Conservation (phyloP, 2,113 vertebrate genomes). For the Myrmecobius fasciatus region DNA sequence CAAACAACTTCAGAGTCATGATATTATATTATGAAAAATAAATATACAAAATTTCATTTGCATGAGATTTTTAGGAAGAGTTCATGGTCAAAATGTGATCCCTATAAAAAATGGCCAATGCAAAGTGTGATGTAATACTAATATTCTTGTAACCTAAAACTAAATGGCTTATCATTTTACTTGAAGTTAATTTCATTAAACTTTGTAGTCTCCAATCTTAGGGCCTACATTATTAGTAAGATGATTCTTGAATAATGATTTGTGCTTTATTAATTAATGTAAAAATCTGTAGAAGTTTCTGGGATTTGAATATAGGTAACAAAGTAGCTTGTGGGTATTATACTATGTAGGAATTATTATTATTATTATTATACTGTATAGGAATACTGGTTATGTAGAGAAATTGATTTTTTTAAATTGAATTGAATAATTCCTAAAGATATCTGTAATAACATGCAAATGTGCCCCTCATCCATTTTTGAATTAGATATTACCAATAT, state of each 20-base stretch:
- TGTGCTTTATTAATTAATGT: slow-evolving; percentile 22
- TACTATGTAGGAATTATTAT: not conserved
- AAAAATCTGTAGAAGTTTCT: not conserved
- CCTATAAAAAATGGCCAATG: not conserved
- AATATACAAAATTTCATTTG: slow-evolving; percentile 24
- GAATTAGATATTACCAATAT: not conserved
- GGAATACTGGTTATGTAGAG: not conserved
- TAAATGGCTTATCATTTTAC: slow-evolving; percentile 38
- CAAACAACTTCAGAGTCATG: slow-evolving; percentile 65
- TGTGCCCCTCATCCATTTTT: not conserved
- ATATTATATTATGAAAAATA: not conserved
- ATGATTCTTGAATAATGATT: slow-evolving; percentile 6
- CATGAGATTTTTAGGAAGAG: slow-evolving; percentile 51
- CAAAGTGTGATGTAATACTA: not conserved
- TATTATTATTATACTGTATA: not conserved
- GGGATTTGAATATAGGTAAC: slow-evolving; percentile 18
- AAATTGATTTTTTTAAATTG: not conserved
- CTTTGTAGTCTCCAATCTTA: slow-evolving; percentile 9
- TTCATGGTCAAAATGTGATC: slow-evolving; percentile 13
- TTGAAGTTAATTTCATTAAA: slow-evolving; percentile 21
- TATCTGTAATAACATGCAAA: not conserved
- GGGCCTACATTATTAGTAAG: not conserved
- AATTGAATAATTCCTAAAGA: slow-evolving; percentile 2
- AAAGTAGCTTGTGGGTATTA: not conserved
- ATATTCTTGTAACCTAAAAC: slow-evolving; percentile 16